phyloP scores from a whole-genome alignment of 2,113 vertebrate species.

The Haliaeetus leucogaster region DNA sequence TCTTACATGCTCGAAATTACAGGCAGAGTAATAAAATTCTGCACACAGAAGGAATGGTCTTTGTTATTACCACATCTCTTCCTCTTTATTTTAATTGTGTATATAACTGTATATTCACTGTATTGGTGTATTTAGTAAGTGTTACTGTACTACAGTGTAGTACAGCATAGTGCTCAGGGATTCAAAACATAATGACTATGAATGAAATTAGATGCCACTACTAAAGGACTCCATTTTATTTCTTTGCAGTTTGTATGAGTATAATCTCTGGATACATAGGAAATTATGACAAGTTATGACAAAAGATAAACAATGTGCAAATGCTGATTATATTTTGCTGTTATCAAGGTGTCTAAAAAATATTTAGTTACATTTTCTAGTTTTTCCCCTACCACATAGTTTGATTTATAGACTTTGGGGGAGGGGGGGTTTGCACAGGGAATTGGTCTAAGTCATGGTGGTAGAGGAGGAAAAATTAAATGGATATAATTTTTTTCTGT shows the following conservation, averaged over 20 bases:
- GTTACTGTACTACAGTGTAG: background rate
- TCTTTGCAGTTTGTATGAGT: background rate
- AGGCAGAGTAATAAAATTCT: background rate
- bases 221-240: background rate
- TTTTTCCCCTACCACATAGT: background rate
- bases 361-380: background rate
- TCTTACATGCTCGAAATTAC: background rate
- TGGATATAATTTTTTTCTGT: background rate
- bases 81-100: background rate
- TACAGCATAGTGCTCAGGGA: background rate
- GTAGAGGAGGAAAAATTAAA: background rate
- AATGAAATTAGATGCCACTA: background rate
- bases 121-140: background rate
- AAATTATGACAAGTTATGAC: background rate
- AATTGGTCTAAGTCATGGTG: background rate
- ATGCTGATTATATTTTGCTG: background rate
- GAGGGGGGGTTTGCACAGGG: background rate
- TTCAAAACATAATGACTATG: background rate
- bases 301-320: background rate
- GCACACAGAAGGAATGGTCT: background rate
- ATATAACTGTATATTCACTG: background rate
- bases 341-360: background rate
- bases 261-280: background rate
- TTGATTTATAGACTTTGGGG: background rate
- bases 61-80: background rate